A percentile compares a stretch with the other conserved stretches of the same genome.
Conservation (phyloP, 1,140 invertebrate genomes). For the Drosophila neocordata region DNA sequence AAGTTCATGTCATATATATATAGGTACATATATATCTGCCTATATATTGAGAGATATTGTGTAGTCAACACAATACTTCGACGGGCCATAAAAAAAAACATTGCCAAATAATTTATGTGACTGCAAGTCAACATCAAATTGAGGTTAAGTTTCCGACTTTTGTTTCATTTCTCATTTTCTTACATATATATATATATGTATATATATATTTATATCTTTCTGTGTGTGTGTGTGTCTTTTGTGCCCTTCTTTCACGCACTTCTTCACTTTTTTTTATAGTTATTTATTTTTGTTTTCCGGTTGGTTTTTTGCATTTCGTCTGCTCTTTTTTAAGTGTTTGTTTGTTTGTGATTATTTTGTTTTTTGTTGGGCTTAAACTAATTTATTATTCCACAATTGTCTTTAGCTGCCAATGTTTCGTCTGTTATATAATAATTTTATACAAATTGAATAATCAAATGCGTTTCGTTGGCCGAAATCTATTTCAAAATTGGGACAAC, state of each 20-base stretch:
- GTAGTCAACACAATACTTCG: constrained; percentile 58
- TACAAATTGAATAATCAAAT: constrained; percentile 56
- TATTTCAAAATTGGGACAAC: constrained; percentile 16
- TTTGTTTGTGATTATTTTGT: constrained; percentile 53
- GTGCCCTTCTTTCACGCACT: constrained; percentile 60
- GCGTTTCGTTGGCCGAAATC: constrained; percentile 11
- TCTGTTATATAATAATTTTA: constrained; percentile 71
- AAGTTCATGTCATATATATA: constrained; percentile 69
- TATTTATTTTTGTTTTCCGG: constrained; percentile 57
- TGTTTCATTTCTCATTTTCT: constrained; percentile 50
- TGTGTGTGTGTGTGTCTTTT: background rate
- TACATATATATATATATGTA: background rate
- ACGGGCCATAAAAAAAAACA: constrained; percentile 71
- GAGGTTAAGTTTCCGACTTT: constrained; percentile 66
- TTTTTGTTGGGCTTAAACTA: constrained; percentile 25
- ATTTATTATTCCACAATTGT: constrained; percentile 68
- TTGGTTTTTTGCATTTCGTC: constrained; percentile 18
- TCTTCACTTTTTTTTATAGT: constrained; percentile 9
- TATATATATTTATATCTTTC: background rate
- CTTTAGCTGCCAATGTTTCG: constrained; percentile 16
- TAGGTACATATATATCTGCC: constrained; percentile 19
- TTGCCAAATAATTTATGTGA: constrained; percentile 76
- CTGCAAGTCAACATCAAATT: constrained; percentile 67
- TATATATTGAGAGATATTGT: constrained; percentile 41
- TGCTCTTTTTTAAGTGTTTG: constrained; percentile 56